Percentiles rank a stretch among this genome's conserved stretches.
Evolutionary conservation across 2,797 vertebrate genomes (phyloP).

Genomic region (Coregonus suidteri): DNA sequence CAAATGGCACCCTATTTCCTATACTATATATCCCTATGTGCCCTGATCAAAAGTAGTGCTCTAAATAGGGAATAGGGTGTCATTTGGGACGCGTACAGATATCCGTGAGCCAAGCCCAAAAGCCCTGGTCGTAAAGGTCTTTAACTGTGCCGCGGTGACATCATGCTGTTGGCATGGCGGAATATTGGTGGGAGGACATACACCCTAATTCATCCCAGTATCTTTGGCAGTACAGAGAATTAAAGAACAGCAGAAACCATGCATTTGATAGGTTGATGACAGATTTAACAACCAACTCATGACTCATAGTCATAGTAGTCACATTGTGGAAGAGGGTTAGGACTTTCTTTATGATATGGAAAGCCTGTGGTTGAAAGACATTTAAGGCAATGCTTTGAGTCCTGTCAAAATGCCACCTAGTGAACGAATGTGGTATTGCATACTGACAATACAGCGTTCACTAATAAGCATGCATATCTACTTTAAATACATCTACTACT

Average conservation of each 20-base stretch:
- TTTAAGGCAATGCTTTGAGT: background rate
- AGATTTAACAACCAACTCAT: background rate
- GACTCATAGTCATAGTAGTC: background rate
- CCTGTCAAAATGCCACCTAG: slow-evolving; percentile 22
- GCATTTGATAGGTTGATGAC: background rate
- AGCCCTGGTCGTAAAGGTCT: background rate
- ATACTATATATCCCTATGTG: background rate
- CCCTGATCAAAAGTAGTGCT: background rate
- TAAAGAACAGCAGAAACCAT: background rate
- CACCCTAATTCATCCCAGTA: background rate
- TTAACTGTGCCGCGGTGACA: background rate
- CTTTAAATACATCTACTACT: background rate
- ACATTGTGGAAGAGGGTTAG: background rate
- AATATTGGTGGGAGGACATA: background rate
- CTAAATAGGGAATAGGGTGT: background rate
- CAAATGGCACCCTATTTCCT: background rate
- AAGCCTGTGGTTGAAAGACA: background rate
- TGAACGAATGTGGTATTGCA: slow-evolving; percentile 10
- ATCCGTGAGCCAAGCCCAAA: background rate
- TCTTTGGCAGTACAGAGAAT: background rate
- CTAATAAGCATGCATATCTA: no score
- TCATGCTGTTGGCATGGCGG: background rate
- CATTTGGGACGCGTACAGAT: background rate
- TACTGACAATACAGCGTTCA: background rate
- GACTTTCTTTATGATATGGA: background rate